Evolutionary conservation across 2,888 invertebrate species (phyloP), one percentile per base, ranked within the genome.

Genomic region (Pherbina coryleti): DNA sequence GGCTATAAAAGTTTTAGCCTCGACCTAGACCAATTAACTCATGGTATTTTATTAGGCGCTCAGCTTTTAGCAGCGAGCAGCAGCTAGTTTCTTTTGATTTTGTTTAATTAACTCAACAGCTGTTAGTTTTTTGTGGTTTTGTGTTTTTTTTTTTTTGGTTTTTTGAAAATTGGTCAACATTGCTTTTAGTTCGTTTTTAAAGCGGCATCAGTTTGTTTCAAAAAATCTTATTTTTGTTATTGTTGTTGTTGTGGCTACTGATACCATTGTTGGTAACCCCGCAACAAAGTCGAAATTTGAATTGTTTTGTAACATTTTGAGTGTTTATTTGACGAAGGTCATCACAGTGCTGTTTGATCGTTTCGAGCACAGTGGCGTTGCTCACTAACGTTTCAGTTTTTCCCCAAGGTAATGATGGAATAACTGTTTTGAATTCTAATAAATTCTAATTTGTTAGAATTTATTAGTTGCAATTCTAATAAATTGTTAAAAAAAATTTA

Each of bases 1-100:
- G 62, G 17, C 67, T 44, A 64, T 49, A 51, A 62, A n/a, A 62
- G 60, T 44, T 75, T 75, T 82, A 84, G 84, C 84, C 87, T 86
- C 86, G 87, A 86, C 85, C 87, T 86, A 87, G 84, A 87, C 87
- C 87, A 88, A 88, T 88, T 88, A 88, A 86, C 85, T 84, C 87
- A 86, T 84, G 85, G 86, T 83, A 84, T 81, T 80, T 80, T 76
- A 81, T 77, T 84, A 85, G 87, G 87, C 85, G 85, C 83, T 75
- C 87, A 88, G 82, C 78, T 78, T 72, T 53, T n/a, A 64, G 31
- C 37, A 55, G 37, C 19, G 67, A 22, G 14, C 53, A 11, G 25
- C 5, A 19, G 22, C 62, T 14, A 14, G 60, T 60, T 55, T 11
- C 2, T 25, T 22, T 19, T 62, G 17, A 49, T 44, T 19, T 60